phyloP scores from a whole-genome alignment of 2,113 vertebrate genomes.

The Probosciger aterrimus region DNA sequence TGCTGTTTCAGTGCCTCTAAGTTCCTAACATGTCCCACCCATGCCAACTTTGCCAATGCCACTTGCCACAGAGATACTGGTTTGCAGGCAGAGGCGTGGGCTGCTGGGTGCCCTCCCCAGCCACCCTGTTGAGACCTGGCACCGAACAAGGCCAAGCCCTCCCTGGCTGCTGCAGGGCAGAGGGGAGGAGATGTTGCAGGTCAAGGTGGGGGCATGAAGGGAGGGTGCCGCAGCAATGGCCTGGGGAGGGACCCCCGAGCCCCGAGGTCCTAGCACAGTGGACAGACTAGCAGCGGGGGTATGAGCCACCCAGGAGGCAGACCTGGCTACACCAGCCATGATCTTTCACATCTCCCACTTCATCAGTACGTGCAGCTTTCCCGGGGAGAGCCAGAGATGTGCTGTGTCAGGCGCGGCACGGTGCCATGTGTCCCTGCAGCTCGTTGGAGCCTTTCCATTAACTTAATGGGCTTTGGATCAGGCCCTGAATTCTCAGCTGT shows the following conservation, averaged over 20 bases:
- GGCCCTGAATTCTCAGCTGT: conserved; percentile 58
- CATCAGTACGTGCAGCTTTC: background rate
- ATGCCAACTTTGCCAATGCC: background rate
- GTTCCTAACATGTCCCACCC: background rate
- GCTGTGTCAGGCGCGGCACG: background rate
- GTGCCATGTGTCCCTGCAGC: background rate
- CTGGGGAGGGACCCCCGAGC: background rate
- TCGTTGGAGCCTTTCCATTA: conserved; percentile 31
- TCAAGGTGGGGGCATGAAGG: rapidly evolving
- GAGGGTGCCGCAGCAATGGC: rapidly evolving
- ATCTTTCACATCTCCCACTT: background rate
- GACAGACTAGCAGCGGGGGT: rapidly evolving
- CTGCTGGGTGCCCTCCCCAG: background rate
- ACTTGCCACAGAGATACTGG: background rate
- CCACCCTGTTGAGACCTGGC: background rate
- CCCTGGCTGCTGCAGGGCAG: rapidly evolving
- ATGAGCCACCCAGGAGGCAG: background rate
- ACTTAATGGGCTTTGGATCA: conserved; percentile 47
- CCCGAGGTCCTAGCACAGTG: background rate
- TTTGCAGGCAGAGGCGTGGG: background rate
- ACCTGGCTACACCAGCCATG: rapidly evolving
- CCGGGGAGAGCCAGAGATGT: background rate
- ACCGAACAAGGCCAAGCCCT: background rate
- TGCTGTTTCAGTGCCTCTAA: background rate
- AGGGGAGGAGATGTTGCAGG: background rate